Percentiles rank a stretch among this genome's conserved stretches.
Evolutionary conservation across 2,113 vertebrate species (phyloP).

Genomic region (Istiophorus platypterus): DNA sequence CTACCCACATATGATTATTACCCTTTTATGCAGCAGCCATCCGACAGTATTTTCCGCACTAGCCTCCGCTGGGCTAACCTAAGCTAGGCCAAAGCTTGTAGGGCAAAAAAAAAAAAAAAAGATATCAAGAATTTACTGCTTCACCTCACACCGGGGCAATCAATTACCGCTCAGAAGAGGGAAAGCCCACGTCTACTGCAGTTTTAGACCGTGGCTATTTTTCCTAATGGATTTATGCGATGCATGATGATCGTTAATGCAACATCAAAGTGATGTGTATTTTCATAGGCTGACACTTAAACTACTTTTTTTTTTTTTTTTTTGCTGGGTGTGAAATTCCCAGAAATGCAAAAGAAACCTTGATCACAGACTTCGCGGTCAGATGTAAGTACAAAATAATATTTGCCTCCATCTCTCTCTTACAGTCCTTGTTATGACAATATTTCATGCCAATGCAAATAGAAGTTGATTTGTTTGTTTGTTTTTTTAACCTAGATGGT

Average conservation of each 20-base stretch:
- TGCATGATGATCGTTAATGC: background rate
- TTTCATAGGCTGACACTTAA: conserved; percentile 1
- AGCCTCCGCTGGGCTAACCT: conserved; percentile 10
- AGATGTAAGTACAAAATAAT: conserved; percentile 14
- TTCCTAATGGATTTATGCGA: background rate
- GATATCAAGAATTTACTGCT: background rate
- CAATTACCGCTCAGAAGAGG: background rate
- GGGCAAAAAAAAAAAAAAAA: background rate
- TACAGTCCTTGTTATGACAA: background rate
- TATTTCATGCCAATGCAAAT: background rate
- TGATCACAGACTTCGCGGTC: background rate
- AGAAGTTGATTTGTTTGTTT: no score
- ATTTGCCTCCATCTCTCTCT: conserved; percentile 1
- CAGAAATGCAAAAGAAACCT: background rate
- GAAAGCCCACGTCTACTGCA: background rate
- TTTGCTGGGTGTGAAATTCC: background rate
- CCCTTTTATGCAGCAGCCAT: conserved; percentile 53
- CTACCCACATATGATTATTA: conserved; percentile 70
- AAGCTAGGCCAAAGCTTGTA: conserved; percentile 2
- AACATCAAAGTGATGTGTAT: conserved; percentile 2
- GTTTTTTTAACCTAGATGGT: background rate
- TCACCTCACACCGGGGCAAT: background rate
- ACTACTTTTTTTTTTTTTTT: background rate
- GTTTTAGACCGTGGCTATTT: background rate
- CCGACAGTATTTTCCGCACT: conserved; percentile 52